Evolutionary conservation across 2,888 invertebrate species (phyloP), one percentile per base, ranked within the genome.

Genomic region (Tenthredo mesomela): DNA sequence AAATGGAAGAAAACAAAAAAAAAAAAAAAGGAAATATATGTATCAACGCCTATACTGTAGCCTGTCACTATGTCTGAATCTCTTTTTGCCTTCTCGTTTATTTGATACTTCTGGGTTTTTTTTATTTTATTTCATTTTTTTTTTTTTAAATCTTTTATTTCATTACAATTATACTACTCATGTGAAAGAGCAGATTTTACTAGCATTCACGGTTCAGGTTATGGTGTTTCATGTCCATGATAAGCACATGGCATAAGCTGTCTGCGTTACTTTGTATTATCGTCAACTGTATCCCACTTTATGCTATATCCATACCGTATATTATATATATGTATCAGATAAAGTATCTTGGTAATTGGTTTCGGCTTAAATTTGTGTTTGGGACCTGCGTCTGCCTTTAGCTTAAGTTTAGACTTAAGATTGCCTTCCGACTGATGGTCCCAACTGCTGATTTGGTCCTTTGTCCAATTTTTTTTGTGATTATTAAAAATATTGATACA

Each of bases 401-500:
- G 70, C 82, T 70, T 54, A 65, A 65, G 82, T 82, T 50, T 82
- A 82, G 67, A 67, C 82, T 82, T 70, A 37, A 82, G 82, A 70
- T 47, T 47, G 82, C 82, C 82, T 82, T 82, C 33, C 67, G 82
- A 82, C 82, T 82, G 65, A 65, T 61, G 70, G 82, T 82, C 82
- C 70, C 82, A 82, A 82, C 40, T 82, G 82, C 82, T 67, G 25
- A 82, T 82, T 65, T 88, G 91, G 92, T 92, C 90, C 90, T 90
- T 91, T 91, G 93, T 93, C 92, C 93, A 91, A 91, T 88, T 90
- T 88, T 80, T 29, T 91, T 92, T 93, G 93, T 93, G 93, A 93
- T 93, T 93, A 92, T 89, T 91, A 91, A 82, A 82, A 67, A 65
- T 88, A 89, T 91, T 91, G 90, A 90, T 91, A 90, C 87, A 90